Evolutionary conservation across 92 coral and sea anemone genomes (phyloP), one percentile per base, ranked within the genome.

Genomic region (Phenganax stokvisi): DNA sequence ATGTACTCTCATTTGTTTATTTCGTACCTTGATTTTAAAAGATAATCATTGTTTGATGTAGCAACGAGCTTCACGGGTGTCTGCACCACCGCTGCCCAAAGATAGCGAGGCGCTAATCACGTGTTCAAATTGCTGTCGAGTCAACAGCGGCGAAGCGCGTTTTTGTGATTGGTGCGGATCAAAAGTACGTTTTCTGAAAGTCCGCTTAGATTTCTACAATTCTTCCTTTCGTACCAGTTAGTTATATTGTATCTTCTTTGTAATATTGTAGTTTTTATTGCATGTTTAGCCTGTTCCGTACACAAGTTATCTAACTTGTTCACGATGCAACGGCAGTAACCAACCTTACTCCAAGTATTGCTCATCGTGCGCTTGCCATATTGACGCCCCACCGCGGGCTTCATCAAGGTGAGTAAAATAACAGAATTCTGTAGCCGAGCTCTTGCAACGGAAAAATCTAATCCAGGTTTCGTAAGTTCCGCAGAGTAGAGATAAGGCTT

Each of bases 101-200:
- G 91, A 92, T 15, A 89, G 89, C 55, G 96, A 93, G 16, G 87
- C 93, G 56, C 86, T 88, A 75, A 92, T 96, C 80, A 89, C 96
- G 10, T 96, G 99, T 67, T 90, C 97, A 29, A 92, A 90, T 84
- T 96, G 99, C 31, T 87, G 92, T 27, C 97, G 99, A 0, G 92
- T 96, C 54, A 96, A 96, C 59, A 96, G 97, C 76, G 89, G 92
- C 16, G 99, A 96, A 79, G 99, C 99, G 17, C 88, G 96, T 8
- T 96, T 90, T 77, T 96, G 99, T 75, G 99, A 96, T 71, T 96
- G 99, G 99, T 96, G 99, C 81, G 99, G 97, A 28, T 89, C 93
- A 31, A 96, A 92, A 55, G 83, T 79, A 51, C 10, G 81, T 8
- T 47, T 47, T 15, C 6, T 29, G 9, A 7, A 5, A 10, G 25